Conservation (phyloP, 2,888 invertebrate species). For the Unio pictorum region DNA sequence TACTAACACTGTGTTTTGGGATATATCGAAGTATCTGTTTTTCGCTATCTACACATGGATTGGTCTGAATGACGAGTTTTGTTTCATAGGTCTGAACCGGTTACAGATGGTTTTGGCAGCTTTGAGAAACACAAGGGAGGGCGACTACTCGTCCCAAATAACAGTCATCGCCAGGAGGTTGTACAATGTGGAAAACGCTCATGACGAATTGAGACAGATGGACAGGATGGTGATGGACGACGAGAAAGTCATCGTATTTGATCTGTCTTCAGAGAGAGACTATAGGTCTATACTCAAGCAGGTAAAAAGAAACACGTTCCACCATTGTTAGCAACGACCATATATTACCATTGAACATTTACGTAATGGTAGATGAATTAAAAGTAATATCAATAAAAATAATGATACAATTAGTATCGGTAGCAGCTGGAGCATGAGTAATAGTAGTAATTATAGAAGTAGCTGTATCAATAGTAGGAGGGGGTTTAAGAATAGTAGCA, state of each 20-base stretch:
- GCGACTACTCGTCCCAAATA: constrained; percentile 12
- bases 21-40: too few relatives aligned
- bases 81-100: constrained; percentile 32
- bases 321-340: background rate
- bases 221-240: constrained; percentile 43
- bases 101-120: constrained; percentile 28
- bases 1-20: too few relatives aligned
- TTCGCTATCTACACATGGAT: too few relatives aligned
- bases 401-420: too few relatives aligned
- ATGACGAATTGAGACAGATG: constrained; percentile 54
- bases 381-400: too few relatives aligned
- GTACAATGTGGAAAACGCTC: constrained; percentile 47
- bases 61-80: too few relatives aligned
- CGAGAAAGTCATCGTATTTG: constrained; percentile 54
- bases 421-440: too few relatives aligned
- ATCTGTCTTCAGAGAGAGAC: constrained; percentile 55
- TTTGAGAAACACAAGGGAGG: constrained; percentile 9
- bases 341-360: too few relatives aligned
- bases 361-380: too few relatives aligned
- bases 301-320: constrained; percentile 31
- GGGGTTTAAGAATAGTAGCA: too few relatives aligned
- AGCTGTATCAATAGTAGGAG: too few relatives aligned
- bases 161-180: constrained; percentile 38
- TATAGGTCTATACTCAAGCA: constrained; percentile 55
- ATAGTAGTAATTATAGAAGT: too few relatives aligned